These are phyloP conservation scores for Anadara kagoshimensis DNA, from an alignment of 1,140 invertebrate genomes.

Conservation along the genomic window DNA sequence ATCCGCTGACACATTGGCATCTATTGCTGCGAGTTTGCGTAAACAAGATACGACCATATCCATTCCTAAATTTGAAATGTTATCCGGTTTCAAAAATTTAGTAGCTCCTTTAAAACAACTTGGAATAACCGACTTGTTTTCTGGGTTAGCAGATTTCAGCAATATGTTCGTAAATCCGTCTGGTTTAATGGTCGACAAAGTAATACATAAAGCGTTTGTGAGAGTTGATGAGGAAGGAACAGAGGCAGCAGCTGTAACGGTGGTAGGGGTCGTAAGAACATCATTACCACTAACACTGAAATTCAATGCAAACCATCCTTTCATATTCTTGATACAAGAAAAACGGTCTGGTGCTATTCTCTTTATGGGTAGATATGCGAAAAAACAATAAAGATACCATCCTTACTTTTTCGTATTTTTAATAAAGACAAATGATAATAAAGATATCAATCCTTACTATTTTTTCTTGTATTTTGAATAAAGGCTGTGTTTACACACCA, in stretches of 20 bases:
- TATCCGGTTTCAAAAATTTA: conserved; percentile 76
- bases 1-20: conserved; percentile 72
- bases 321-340: conserved; percentile 83
- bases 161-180: conserved; percentile 58
- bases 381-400: too few species aligned
- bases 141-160: conserved; percentile 73
- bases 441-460: too few species aligned
- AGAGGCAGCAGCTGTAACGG: conserved; percentile 54
- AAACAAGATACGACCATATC: conserved; percentile 44
- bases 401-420: too few species aligned
- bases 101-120: conserved; percentile 70
- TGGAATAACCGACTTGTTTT: conserved; percentile 79
- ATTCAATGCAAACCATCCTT: conserved; percentile 84
- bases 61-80: conserved; percentile 82
- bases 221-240: conserved; percentile 74
- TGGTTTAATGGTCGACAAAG: conserved; percentile 49
- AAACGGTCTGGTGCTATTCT: conserved; percentile 77
- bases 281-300: not conserved
- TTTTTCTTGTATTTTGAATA: too few species aligned
- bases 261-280: not conserved
- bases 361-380: conserved; percentile 78
- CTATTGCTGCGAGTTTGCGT: conserved; percentile 21
- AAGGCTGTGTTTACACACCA: too few species aligned
- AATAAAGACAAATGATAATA: too few species aligned
- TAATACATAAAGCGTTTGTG: conserved; percentile 76